phyloP scores from a whole-genome alignment of 2,888 invertebrate species.

The Lasiommata megera region DNA sequence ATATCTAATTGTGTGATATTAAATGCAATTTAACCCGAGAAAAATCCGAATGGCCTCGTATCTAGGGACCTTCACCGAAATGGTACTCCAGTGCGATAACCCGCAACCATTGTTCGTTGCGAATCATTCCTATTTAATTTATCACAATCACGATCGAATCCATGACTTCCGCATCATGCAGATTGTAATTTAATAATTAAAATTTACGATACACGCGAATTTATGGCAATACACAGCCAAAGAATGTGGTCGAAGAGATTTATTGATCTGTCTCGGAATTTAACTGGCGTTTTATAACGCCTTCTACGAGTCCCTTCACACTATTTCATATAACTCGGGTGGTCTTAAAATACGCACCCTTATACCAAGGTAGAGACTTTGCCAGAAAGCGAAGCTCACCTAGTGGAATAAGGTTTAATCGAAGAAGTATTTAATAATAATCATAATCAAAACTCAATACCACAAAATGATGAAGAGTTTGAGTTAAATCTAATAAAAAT shows the following conservation, averaged over 20 bases:
- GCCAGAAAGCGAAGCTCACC: too few relatives aligned
- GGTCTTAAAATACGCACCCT: too few relatives aligned
- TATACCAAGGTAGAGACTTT: too few relatives aligned
- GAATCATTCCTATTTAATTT: slow-evolving; percentile 71
- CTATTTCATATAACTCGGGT: not conserved
- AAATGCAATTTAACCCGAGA: not conserved
- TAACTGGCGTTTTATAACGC: slow-evolving; percentile 27
- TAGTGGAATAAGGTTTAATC: too few relatives aligned
- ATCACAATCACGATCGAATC: slow-evolving; percentile 59
- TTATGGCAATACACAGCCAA: slow-evolving; percentile 43
- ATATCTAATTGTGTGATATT: not conserved
- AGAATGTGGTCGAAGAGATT: slow-evolving; percentile 21
- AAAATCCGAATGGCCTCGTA: slow-evolving; percentile 53
- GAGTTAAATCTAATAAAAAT: too few relatives aligned
- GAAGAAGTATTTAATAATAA: too few relatives aligned
- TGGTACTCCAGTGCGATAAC: slow-evolving; percentile 73
- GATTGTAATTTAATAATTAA: slow-evolving; percentile 64
- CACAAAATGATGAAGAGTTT: too few relatives aligned
- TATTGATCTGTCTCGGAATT: not conserved
- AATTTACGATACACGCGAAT: slow-evolving; percentile 54
- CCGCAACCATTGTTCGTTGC: slow-evolving; percentile 64
- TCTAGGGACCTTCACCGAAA: slow-evolving; percentile 75
- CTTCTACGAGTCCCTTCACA: not conserved
- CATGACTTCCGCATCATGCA: slow-evolving; percentile 75
- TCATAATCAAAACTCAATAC: too few relatives aligned